Base-by-base conservation (phyloP, 2,888 invertebrate species). In the Meghimatium bilineatum region DNA sequence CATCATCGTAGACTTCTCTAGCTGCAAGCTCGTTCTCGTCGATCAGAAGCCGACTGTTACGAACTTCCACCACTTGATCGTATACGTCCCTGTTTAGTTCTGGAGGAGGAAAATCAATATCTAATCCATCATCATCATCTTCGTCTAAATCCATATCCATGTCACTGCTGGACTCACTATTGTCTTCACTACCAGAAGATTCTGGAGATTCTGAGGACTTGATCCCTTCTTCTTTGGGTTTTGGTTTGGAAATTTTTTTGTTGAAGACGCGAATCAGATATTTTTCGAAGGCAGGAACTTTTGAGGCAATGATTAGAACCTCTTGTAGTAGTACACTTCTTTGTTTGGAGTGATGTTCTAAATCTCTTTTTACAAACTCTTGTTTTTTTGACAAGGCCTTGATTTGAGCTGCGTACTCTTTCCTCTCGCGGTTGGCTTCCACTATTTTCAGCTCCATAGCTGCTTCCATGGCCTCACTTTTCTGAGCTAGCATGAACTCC, bases 251-350 rank as follows among this genome's bases (percentile, higher is more conserved):
- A 1, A 84, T 71, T n/a, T 76, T 84, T n/a, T 84, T 84, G 14
- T 75, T 75, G n/a, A 84, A 84, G 20, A 84, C 84, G 8, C 84
- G 75, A 12, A 84, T 63, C 0, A 84, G 60, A 44, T 84, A 84
- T 49, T 84, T 84, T 36, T 84, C 84, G 49, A 80, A 84, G 12
- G 26, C 32, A 20, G 84, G 84, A 63, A 69, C 77, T 34, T 76
- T 84, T 0, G 76, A 56, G 17, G 80, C 80, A 29, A 84, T 76
- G 20, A 67, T 34, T 56, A 80, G 23, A 10, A 84, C 84, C 32
- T 84, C 84, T 34, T 80, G 74, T n/a, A 84, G 67, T 36, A 84
- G 44, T 8, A 44, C 56, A 20, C 38, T 60, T 36, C 60, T 80
- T 44, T 80, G 69, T 44, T 79, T 80, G 26, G 34, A 52, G 75